Percentiles rank a stretch among this genome's conserved stretches.
These are phyloP conservation scores for Hylaeus volcanicus DNA, from an alignment of 1,140 invertebrate genomes.

Conservation along the genomic window DNA sequence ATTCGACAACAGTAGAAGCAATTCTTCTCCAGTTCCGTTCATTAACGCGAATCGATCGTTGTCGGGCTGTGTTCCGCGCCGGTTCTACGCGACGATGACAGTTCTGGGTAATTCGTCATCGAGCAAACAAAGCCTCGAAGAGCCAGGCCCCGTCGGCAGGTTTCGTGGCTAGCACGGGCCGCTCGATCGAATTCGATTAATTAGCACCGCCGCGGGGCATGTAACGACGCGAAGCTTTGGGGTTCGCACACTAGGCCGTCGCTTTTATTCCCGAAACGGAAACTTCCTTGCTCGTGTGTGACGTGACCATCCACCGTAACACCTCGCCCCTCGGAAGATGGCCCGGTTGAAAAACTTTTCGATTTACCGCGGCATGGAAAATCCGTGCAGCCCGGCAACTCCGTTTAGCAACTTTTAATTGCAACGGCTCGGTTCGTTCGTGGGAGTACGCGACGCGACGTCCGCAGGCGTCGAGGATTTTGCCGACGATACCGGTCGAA, in stretches of 20 bases:
- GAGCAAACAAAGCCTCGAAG: neutral
- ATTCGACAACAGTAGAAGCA: neutral
- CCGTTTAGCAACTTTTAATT: constrained; percentile 37
- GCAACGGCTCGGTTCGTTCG: neutral
- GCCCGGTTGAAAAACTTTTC: neutral
- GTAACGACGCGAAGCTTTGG: constrained; percentile 16
- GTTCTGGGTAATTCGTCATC: neutral
- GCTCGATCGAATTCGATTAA: constrained; percentile 32
- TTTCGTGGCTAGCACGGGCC: neutral
- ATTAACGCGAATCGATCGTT: constrained; percentile 1
- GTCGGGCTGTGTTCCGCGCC: neutral
- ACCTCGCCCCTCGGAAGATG: neutral
- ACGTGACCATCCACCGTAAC: constrained; percentile 23
- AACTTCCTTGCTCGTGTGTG: neutral
- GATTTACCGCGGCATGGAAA: constrained; percentile 20
- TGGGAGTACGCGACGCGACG: too few relatives aligned
- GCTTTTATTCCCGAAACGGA: constrained; percentile 2
- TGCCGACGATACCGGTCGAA: too few relatives aligned
- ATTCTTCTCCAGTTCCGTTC: neutral
- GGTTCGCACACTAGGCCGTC: neutral
- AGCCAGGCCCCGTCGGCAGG: neutral
- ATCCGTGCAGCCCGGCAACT: neutral
- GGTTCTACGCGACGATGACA: neutral
- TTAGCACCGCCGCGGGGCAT: neutral
- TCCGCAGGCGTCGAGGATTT: too few relatives aligned